Base-by-base conservation (phyloP, 2,888 invertebrate genomes). In the Cheilosia vernalis region DNA sequence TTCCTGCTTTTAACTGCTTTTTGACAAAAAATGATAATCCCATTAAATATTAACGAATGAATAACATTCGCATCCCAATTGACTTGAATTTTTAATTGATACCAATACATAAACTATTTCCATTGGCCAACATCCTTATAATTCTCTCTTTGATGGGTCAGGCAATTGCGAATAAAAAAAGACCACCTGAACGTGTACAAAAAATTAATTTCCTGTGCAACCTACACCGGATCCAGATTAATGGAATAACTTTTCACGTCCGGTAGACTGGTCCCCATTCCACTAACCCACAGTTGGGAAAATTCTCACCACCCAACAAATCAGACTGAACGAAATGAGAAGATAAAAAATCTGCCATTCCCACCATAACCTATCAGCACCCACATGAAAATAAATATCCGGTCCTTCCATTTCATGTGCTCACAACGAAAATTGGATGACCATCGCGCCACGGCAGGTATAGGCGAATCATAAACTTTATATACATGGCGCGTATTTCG, bases 191-290 rank as follows among this genome's bases (percentile, higher is more conserved):
- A 15, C 3, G 19, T 42, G 40, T 4, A 21, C 1, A 55, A 21
- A 51, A 66, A 60, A 64, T 6, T 67, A 42, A 82, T 82, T 82
- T 83, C 82, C 78, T 66, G 72, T 61, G 49, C 40, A 66, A 78
- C 21, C 66, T 78, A 72, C 55, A 78, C 82, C 82, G 82, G 82
- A 78, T 61, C 40, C 55, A 72, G 82, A 72, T 78, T 78, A 83
- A 83, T 83, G 82, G 72, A 78, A 83, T 78, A 72, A 82, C 78
- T 83, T 83, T 78, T 78, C 40, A 66, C 78, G 72, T 83, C 82
- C 78, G 78, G 44, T 42, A 30, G 40, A 67, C 56, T 49, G 13
- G 53, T 19, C 37, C 15, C 42, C 42, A 7, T 21, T 40, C 21
- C 10, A 37, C 24, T 17, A 19, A 15, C 42, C n/a, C 19, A 6